Conservation (phyloP, 2,888 invertebrate genomes). For the Drosophila histrio region DNA sequence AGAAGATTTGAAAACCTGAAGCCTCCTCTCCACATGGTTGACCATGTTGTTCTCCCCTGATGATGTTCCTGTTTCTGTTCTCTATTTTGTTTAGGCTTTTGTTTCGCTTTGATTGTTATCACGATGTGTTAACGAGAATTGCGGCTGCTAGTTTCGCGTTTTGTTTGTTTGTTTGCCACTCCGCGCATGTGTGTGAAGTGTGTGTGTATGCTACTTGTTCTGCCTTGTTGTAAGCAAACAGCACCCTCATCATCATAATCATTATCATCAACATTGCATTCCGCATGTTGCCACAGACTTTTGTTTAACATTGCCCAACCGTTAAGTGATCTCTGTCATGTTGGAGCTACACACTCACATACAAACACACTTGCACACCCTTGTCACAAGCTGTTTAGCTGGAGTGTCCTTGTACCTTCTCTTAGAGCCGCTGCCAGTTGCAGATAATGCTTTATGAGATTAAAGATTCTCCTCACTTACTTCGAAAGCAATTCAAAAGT, state of each 20-base stretch:
- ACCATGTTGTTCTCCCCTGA: conserved; percentile 42
- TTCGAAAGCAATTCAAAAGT: background rate
- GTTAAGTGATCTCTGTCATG: conserved; percentile 68
- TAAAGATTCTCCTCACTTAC: background rate
- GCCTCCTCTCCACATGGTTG: conserved; percentile 13
- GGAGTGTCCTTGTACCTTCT: conserved; percentile 15
- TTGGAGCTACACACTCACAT: conserved; percentile 8
- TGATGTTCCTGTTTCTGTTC: conserved; percentile 26
- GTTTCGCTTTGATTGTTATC: conserved; percentile 70
- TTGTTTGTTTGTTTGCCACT: conserved; percentile 40
- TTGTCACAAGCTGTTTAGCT: conserved; percentile 18
- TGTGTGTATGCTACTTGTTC: conserved; percentile 47
- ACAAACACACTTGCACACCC: conserved; percentile 13
- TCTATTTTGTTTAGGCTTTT: conserved; percentile 52
- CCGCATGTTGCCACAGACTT: conserved; percentile 45
- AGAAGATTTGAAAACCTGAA: conserved; percentile 6
- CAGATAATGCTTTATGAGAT: conserved; percentile 37
- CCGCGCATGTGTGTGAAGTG: conserved; percentile 4
- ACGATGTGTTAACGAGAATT: conserved; percentile 59
- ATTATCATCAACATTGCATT: conserved; percentile 46
- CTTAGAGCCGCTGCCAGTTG: conserved; percentile 28
- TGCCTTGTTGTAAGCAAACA: conserved; percentile 55
- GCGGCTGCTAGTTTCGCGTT: conserved; percentile 57
- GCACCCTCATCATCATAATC: conserved; percentile 68
- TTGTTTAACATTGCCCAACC: conserved; percentile 67